Evolutionary conservation across 2,113 vertebrate genomes (phyloP).

Genomic region (Oplegnathus fasciatus): DNA sequence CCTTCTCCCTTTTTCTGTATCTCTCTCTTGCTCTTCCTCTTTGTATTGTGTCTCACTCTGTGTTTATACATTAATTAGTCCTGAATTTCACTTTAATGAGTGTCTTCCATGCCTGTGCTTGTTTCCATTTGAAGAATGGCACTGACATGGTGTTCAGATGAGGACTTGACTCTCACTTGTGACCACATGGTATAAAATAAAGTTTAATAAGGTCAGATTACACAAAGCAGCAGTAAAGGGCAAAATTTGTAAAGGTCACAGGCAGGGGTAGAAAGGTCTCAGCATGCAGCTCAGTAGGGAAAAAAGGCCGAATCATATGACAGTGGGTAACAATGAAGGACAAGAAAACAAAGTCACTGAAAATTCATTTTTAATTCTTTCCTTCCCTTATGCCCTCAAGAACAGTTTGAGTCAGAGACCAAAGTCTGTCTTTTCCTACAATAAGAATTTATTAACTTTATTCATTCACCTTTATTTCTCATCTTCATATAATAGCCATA

Average conservation of each 20-base stretch:
- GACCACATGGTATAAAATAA: slow-evolving; percentile 80
- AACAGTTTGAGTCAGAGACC: background rate
- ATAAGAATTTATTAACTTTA: background rate
- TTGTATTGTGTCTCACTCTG: background rate
- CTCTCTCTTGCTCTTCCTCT: slow-evolving; percentile 55
- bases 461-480: background rate
- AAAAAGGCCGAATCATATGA: slow-evolving; percentile 68
- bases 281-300: slow-evolving; percentile 63
- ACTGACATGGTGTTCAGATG: slow-evolving; percentile 82
- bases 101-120: background rate
- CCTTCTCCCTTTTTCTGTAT: slow-evolving; percentile 47
- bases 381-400: slow-evolving; percentile 33
- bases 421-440: background rate
- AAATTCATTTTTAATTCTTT: slow-evolving; percentile 56
- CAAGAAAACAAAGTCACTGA: slow-evolving; percentile 63
- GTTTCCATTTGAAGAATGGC: slow-evolving; percentile 44
- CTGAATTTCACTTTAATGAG: slow-evolving; percentile 60
- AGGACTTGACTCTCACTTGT: slow-evolving; percentile 78
- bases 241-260: slow-evolving; percentile 76
- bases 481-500: background rate
- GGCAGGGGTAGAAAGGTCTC: slow-evolving; percentile 70
- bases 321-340: slow-evolving; percentile 62
- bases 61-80: slow-evolving; percentile 49
- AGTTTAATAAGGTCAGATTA: slow-evolving; percentile 82
- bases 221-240: slow-evolving; percentile 74